These are phyloP conservation scores for Romanogobio albipinnatus DNA, from an alignment of 2,113 vertebrate species.

Conservation along the genomic window DNA sequence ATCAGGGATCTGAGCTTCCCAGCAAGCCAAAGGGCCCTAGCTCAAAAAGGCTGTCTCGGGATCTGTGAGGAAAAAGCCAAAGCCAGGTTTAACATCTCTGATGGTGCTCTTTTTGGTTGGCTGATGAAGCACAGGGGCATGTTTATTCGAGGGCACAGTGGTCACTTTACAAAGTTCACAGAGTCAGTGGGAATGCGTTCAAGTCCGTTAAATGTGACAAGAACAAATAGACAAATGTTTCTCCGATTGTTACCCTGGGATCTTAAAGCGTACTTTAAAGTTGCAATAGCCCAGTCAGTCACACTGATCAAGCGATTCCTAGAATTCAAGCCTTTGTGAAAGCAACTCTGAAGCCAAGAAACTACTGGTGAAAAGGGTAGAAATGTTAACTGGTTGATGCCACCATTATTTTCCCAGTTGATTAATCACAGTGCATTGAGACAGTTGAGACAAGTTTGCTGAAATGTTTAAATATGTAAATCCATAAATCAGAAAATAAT, in stretches of 20 bases:
- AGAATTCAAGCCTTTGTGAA: neutral
- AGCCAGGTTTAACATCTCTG: constrained; percentile 6
- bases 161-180: neutral
- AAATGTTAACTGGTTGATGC: no score
- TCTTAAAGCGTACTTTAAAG: neutral
- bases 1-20: constrained; percentile 44
- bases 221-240: neutral
- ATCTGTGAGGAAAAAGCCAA: constrained; percentile 28
- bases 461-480: neutral
- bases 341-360: neutral
- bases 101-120: constrained; percentile 32
- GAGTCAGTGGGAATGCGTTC: neutral
- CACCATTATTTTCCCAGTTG: no score
- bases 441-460: neutral
- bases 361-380: neutral
- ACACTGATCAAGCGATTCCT: neutral
- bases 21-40: constrained; percentile 18
- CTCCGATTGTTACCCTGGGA: neutral
- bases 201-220: neutral
- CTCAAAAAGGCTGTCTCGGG: constrained; percentile 25
- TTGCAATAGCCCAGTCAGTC: neutral
- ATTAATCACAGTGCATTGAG: no score
- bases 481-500: neutral
- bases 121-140: neutral
- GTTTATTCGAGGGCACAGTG: neutral